Conservation (phyloP, 2,797 vertebrate species). For the Gastrophryne carolinensis region DNA sequence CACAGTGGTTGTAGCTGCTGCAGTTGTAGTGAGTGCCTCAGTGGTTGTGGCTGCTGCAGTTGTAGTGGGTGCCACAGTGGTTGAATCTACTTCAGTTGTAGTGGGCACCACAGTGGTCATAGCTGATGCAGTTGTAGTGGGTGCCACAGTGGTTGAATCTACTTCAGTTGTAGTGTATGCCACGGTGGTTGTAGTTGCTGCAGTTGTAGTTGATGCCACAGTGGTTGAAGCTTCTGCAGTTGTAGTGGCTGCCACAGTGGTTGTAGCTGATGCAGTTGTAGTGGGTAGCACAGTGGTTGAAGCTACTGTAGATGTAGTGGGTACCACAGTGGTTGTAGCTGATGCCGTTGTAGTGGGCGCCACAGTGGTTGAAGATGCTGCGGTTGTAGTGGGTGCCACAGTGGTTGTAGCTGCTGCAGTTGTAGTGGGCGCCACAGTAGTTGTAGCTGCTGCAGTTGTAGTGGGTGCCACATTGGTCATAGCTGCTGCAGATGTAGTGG, state of each 20-base stretch:
- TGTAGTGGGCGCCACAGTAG: no score
- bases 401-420: no score
- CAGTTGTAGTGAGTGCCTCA: not conserved
- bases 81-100: not conserved
- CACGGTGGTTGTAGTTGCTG: no score
- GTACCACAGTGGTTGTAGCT: not conserved
- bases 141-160: not conserved
- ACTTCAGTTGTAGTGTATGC: not conserved
- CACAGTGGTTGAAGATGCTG: no score
- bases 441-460: no score
- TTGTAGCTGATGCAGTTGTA: not conserved
- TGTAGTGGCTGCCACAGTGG: not conserved
- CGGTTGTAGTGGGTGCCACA: no score
- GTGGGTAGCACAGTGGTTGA: not conserved
- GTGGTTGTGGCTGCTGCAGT: not conserved
- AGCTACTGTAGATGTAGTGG: no score
- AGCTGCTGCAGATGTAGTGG: no score
- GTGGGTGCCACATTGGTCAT: no score
- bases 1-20: not conserved
- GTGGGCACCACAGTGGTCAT: not conserved
- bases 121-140: not conserved
- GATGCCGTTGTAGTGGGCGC: not conserved
- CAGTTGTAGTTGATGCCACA: not conserved
- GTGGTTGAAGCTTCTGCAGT: not conserved
- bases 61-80: not conserved